Conservation (phyloP, 2,113 vertebrate species). For the Erythrocercus mccallii region DNA sequence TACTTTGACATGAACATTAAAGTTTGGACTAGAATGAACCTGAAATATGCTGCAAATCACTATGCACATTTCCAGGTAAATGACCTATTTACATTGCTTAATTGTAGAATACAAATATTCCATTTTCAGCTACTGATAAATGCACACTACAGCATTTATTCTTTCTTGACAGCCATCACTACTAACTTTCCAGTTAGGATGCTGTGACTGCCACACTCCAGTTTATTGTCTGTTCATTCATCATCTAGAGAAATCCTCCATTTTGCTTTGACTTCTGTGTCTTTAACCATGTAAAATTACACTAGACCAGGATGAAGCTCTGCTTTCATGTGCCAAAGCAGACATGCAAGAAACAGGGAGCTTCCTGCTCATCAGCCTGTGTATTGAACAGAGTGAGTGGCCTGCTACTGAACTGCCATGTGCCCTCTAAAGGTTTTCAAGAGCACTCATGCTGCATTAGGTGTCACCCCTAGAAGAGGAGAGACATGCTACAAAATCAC, state of each 20-base stretch:
- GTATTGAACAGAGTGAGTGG: not conserved
- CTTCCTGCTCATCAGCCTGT: not conserved
- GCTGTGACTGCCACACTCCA: not conserved
- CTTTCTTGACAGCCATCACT: not conserved
- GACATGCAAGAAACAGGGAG: not conserved
- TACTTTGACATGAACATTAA: not conserved
- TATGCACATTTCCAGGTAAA: not conserved
- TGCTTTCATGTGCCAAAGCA: not conserved
- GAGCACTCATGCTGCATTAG: not conserved
- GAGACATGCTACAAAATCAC: not conserved
- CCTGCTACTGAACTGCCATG: fast-evolving
- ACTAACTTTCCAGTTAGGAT: not conserved
- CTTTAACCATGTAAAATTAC: not conserved
- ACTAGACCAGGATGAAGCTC: not conserved
- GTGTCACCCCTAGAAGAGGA: not conserved
- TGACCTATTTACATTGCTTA: not conserved
- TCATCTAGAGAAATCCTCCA: not conserved
- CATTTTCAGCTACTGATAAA: not conserved
- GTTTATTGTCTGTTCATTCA: not conserved
- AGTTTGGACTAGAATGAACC: not conserved
- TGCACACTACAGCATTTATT: not conserved
- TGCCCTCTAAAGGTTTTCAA: not conserved
- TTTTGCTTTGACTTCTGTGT: not conserved
- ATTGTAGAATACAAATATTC: not conserved
- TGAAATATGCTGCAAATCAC: not conserved